Percentiles rank a stretch among this genome's conserved stretches.
These are phyloP conservation scores for Chroicocephalus ridibundus DNA, from an alignment of 2,113 vertebrate genomes.

Conservation along the genomic window DNA sequence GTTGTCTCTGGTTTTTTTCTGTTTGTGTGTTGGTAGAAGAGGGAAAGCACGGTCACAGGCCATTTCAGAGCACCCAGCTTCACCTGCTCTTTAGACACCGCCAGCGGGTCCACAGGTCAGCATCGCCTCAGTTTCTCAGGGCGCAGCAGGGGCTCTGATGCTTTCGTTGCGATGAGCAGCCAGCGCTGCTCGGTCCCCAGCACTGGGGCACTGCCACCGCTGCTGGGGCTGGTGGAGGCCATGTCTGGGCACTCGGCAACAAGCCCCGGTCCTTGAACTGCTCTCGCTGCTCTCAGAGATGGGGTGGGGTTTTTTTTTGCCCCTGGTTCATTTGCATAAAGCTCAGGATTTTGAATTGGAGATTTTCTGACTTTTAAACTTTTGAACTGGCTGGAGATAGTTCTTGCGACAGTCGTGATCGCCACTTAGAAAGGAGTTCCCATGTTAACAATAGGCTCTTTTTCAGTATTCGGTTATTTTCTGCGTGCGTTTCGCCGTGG, in stretches of 20 bases:
- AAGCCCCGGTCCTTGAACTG: background rate
- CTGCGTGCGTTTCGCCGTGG: background rate
- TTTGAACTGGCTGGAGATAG: background rate
- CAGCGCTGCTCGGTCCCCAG: background rate
- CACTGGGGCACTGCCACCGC: background rate
- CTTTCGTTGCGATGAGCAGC: accelerated
- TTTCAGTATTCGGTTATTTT: background rate
- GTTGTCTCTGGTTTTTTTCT: background rate
- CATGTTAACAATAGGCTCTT: background rate
- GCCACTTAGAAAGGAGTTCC: background rate
- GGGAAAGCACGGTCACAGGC: background rate
- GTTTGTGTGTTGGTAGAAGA: background rate
- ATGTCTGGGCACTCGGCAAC: background rate
- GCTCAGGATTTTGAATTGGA: background rate
- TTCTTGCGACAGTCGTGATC: background rate
- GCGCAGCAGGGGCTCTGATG: accelerated
- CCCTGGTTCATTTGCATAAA: background rate
- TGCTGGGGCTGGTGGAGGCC: accelerated
- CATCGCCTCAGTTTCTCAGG: background rate
- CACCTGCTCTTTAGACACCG: background rate
- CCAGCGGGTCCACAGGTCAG: background rate
- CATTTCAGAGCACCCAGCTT: background rate
- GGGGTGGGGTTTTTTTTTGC: background rate
- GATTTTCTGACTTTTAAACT: background rate
- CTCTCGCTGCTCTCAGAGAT: background rate